Evolutionary conservation across 2,797 vertebrate genomes (phyloP), one percentile per base, ranked within the genome.

Genomic region (Champsocephalus esox): DNA sequence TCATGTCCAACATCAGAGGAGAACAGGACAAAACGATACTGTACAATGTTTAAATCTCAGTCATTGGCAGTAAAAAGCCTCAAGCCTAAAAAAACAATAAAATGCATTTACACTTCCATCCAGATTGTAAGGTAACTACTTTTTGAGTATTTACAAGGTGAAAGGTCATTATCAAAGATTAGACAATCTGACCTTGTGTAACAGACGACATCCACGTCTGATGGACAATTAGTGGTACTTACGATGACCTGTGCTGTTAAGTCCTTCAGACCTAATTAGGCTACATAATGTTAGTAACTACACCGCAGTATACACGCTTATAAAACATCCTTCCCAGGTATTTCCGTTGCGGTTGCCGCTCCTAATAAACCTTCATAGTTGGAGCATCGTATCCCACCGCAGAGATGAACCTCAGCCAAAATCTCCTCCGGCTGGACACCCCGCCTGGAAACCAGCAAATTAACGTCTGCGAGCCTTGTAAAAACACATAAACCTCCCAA

Each of bases 351-450:
- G 54, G 75, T 74, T 78, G 44, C 49, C 19, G 56, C 51, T 70
- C 16, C 73, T 73, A 65, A 83, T 90, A 88, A 89, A 92, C 19
- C 62, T 68, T 3, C 51, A n/a, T 62, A 86, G 84, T 61, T 61
- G 81, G 65, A 34, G 19, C 17, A 72, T 77, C 66, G 70, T 10
- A 43, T 86, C 72, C 62, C 56, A 75, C 87, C 85, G 65, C 87
- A 87, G 43, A 73, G 32, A 67, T 49, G 77, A 80, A 81, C 21
- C 79, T 54, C 61, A 11, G 84, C 85, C 87, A 88, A 62, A 43
- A 64, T 1, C 58, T 82, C 85, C 81, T 75, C 81, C 21, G 78
- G 83, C 85, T 80, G 80, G 70, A 72, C 82, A 66, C 57, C 76
- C 76, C 51, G 74, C 44, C 63, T 79, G 81, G 73, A 57, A 82